Conservation (phyloP, 2,888 invertebrate genomes). For the Eupithecia vulgata region DNA sequence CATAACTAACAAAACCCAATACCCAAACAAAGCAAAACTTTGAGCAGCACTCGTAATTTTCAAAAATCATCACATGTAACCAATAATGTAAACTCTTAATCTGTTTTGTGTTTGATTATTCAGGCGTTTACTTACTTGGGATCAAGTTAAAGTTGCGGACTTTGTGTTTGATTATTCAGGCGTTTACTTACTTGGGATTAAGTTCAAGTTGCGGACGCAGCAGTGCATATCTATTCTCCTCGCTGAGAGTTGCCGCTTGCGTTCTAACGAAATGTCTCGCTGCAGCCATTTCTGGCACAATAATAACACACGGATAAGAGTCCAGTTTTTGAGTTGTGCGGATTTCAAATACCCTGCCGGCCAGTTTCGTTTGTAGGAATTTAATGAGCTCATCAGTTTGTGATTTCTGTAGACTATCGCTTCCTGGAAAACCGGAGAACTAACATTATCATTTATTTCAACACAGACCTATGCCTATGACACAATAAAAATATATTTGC, state of each 20-base stretch:
- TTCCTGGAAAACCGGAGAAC: constrained; percentile 58
- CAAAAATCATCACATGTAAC: neutral
- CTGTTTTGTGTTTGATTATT: neutral
- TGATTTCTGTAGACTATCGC: constrained; percentile 87
- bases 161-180: too few species aligned
- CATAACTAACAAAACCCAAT: neutral
- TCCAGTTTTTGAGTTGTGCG: constrained; percentile 93
- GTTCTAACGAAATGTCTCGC: constrained; percentile 97
- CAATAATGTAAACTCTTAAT: too few species aligned
- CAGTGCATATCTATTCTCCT: constrained; percentile 93
- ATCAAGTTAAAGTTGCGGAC: constrained; percentile 97
- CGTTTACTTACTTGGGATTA: constrained; percentile 90
- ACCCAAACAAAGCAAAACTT: neutral
- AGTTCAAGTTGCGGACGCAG: constrained; percentile 96
- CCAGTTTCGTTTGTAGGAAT: constrained; percentile 90
- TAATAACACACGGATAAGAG: constrained; percentile 96
- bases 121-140: constrained; percentile 87
- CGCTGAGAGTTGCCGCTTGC: constrained; percentile 91
- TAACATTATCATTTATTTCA: neutral
- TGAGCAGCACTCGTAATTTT: neutral
- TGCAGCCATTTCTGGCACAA: constrained; percentile 98
- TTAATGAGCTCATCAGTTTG: constrained; percentile 91
- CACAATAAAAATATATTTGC: too few species aligned
- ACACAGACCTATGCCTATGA: neutral
- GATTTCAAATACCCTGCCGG: constrained; percentile 92